Evolutionary conservation across 1,140 invertebrate genomes (phyloP), one percentile per base, ranked within the genome.

Genomic region (Notospermus geniculatus): DNA sequence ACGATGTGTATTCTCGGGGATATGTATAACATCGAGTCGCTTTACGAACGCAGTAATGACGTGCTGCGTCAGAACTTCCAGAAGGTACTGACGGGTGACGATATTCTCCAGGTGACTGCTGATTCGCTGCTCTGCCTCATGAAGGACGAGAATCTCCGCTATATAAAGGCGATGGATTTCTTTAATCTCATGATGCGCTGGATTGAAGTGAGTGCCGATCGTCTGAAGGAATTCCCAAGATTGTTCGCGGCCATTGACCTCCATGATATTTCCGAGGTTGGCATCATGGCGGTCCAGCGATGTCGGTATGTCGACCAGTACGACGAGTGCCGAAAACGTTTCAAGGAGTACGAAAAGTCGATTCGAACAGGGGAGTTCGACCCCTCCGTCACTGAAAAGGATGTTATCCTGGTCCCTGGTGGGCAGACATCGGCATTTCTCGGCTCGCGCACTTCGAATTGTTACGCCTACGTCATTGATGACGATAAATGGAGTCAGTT

Each of bases 401-500:
- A 71, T 55, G 69, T 72, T 1, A 69, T 76, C 19, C 25, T 74
- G 1, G n/a, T 76, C 7, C 63, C 67, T 29, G 72, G 74, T 15
- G 70, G 70, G 17, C 59, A 65, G 61, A 58, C 56, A 55, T 64
- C 13, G 65, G 63, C 22, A 59, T 69, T n/a, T 59, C 66, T 11
- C 68, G 64, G 19, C 58, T 67, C n/a, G 57, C 63, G 0, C 67
- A 71, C 19, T 63, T 60, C n/a, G 59, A 58, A 64, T 57, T 29
- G 72, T 4, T 71, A 66, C 58, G 72, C 70, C 9, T 76, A 72
- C 56, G 54, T 76, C 9, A 62, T 72, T 11, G 63, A 56, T 11
- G 74, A 76, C 46, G 63, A 71, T 36, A 58, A 70, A 13, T 76
- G 72, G 72, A 67, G 65, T 28, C 65, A 70, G 61, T 60, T 76